phyloP scores from a whole-genome alignment of 1,140 invertebrate genomes.

The Camponotus pennsylvanicus region DNA sequence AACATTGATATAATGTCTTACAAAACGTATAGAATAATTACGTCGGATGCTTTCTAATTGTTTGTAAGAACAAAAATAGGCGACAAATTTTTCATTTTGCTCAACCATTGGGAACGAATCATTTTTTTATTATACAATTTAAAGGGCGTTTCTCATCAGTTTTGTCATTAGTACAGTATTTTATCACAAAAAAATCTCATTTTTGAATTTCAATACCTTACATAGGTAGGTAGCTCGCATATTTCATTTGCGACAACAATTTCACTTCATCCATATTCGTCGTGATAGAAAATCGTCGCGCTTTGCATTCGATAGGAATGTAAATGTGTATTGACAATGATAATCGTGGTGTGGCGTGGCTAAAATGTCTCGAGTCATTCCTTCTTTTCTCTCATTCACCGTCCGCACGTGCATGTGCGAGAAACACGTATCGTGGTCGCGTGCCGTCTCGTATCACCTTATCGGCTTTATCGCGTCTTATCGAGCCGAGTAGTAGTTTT shows the following conservation, averaged over 20 bases:
- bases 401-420: slow-evolving; percentile 43
- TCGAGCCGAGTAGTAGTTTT: slow-evolving; percentile 65
- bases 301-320: not conserved
- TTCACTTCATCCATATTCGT: not conserved
- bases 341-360: not conserved
- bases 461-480: slow-evolving; percentile 75
- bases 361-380: slow-evolving; percentile 9
- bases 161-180: too few relatives aligned
- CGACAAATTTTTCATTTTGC: too few relatives aligned
- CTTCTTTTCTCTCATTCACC: slow-evolving; percentile 6
- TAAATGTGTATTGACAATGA: not conserved
- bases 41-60: not conserved
- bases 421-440: slow-evolving; percentile 71
- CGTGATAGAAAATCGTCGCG: not conserved
- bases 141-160: too few relatives aligned
- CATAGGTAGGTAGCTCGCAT: not conserved
- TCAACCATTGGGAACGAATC: too few relatives aligned
- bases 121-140: too few relatives aligned
- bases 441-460: slow-evolving; percentile 77
- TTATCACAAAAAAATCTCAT: not conserved
- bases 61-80: too few relatives aligned
- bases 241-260: not conserved
- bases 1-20: too few relatives aligned
- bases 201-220: not conserved
- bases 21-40: not conserved